These are phyloP conservation scores for Drosophila ogumai DNA, from an alignment of 1,140 invertebrate genomes.

Conservation along the genomic window DNA sequence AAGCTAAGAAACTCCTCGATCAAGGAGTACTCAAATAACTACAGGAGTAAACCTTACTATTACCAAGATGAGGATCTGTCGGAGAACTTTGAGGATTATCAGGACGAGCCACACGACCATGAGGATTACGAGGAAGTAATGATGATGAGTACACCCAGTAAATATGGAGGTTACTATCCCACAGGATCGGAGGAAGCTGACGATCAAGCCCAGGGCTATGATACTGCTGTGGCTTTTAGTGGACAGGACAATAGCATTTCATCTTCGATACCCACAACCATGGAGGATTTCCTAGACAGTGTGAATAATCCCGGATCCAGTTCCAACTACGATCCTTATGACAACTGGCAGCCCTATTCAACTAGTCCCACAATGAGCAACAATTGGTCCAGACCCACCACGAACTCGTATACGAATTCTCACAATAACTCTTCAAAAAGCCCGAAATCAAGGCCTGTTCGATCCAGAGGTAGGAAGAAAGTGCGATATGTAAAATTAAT, in stretches of 20 bases:
- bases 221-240: slow-evolving; percentile 64
- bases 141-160: slow-evolving; percentile 6
- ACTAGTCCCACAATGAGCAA: slow-evolving; percentile 9
- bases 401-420: slow-evolving; percentile 2
- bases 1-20: slow-evolving; percentile 11
- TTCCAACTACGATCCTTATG: slow-evolving; percentile 32
- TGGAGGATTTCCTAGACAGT: slow-evolving; percentile 57
- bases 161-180: slow-evolving; percentile 25
- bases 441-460: slow-evolving; percentile 18
- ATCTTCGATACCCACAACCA: slow-evolving; percentile 35
- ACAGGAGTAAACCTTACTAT: slow-evolving; percentile 6
- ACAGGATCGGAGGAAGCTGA: slow-evolving; percentile 22
- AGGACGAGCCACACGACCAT: slow-evolving; percentile 17
- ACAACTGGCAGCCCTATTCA: slow-evolving; percentile 30
- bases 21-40: slow-evolving; percentile 4
- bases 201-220: slow-evolving; percentile 39
- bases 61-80: slow-evolving; percentile 36
- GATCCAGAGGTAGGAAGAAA: slow-evolving; percentile 17
- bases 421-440: slow-evolving; percentile 9
- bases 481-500: slow-evolving; percentile 58
- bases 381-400: slow-evolving; percentile 23
- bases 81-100: slow-evolving; percentile 51
- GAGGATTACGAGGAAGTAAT: slow-evolving; percentile 38
- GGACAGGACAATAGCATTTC: slow-evolving; percentile 50
- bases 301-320: neutral